phyloP scores from a whole-genome alignment of 2,113 vertebrate genomes.

The Suncus etruscus region DNA sequence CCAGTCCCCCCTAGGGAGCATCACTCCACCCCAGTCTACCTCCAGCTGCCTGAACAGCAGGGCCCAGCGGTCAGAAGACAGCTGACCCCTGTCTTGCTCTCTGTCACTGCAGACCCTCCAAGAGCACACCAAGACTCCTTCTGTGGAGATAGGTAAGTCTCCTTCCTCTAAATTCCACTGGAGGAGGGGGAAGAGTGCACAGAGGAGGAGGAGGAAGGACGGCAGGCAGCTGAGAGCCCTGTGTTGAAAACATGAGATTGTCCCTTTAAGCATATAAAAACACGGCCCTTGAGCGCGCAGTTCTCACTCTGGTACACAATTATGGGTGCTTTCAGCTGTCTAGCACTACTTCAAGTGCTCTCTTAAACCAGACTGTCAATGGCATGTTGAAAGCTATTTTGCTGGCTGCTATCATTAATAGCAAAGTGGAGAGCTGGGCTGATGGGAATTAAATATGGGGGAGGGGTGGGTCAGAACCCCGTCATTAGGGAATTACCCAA shows the following conservation, averaged over 20 bases:
- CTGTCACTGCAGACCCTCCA: too few species aligned
- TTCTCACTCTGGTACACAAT: constrained; percentile 95
- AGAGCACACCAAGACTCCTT: too few species aligned
- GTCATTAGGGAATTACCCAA: constrained; percentile 82
- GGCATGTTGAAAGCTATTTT: constrained; percentile 96
- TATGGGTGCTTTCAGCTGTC: constrained; percentile 95
- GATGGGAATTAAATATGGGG: constrained; percentile 93
- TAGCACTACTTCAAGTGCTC: constrained; percentile 94
- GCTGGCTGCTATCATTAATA: constrained; percentile 94
- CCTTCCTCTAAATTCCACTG: too few species aligned
- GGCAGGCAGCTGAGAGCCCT: constrained; percentile 83
- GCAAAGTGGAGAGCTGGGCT: constrained; percentile 91
- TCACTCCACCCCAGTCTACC: background rate
- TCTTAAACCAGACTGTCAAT: constrained; percentile 92
- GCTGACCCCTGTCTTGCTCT: background rate
- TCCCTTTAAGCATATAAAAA: constrained; percentile 95
- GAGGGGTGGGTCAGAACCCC: constrained; percentile 79
- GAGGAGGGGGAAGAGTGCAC: background rate
- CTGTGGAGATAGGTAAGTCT: too few species aligned
- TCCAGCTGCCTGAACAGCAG: background rate
- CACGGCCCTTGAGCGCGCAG: constrained; percentile 92
- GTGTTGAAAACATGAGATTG: constrained; percentile 91
- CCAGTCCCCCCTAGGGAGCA: background rate
- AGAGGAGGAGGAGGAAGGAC: constrained; percentile 30
- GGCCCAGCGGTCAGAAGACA: too few species aligned